Conservation (phyloP, 1,140 invertebrate species). For the Amyelois transitella region DNA sequence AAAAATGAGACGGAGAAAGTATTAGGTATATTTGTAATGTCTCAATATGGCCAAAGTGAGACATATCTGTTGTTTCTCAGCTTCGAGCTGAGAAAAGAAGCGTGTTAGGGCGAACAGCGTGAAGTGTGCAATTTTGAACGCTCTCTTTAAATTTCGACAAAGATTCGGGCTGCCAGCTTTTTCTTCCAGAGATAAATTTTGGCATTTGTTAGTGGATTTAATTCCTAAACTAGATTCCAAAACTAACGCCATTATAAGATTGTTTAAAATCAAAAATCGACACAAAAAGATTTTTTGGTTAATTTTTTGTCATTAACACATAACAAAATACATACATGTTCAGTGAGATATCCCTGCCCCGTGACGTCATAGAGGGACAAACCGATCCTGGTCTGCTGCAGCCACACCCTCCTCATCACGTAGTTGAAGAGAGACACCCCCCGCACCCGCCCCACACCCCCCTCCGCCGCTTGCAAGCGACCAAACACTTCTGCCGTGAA, state of each 20-base stretch:
- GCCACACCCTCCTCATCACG: slow-evolving; percentile 95
- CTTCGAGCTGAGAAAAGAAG: too few relatives aligned
- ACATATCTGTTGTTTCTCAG: too few relatives aligned
- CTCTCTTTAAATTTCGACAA: too few relatives aligned
- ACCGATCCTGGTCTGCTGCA: slow-evolving; percentile 94
- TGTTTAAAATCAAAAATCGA: not conserved
- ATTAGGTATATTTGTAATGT: too few relatives aligned
- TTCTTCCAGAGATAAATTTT: too few relatives aligned
- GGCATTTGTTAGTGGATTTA: too few relatives aligned
- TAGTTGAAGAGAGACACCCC: slow-evolving; percentile 94
- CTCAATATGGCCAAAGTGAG: too few relatives aligned
- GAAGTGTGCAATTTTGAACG: too few relatives aligned
- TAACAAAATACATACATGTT: slow-evolving; percentile 78
- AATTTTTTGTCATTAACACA: not conserved
- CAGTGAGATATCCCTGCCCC: slow-evolving; percentile 93
- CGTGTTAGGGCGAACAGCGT: too few relatives aligned
- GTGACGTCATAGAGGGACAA: slow-evolving; percentile 94
- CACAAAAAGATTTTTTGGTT: not conserved
- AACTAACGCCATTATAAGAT: slow-evolving; percentile 9
- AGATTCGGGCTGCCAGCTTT: too few relatives aligned
- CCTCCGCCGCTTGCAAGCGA: slow-evolving; percentile 88
- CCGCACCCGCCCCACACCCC: slow-evolving; percentile 83
- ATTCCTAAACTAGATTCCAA: too few relatives aligned
- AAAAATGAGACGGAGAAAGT: too few relatives aligned
- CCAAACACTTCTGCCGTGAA: slow-evolving; percentile 91